Conservation (phyloP, 2,888 invertebrate genomes). For the Apamea monoglypha region DNA sequence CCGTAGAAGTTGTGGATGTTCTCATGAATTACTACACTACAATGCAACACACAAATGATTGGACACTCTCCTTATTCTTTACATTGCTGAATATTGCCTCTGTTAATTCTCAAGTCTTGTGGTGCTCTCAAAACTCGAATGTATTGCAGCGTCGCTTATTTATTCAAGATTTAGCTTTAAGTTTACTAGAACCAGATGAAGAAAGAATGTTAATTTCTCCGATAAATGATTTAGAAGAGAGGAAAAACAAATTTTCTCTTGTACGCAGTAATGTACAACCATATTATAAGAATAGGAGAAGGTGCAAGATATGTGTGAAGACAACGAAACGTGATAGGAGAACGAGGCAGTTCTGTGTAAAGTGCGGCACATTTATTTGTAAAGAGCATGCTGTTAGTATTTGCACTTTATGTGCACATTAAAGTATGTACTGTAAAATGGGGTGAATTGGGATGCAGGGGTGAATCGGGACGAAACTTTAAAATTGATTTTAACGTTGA, state of each 20-base stretch:
- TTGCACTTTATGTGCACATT: conserved; percentile 77
- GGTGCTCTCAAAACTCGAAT: conserved; percentile 76
- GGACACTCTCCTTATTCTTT: conserved; percentile 85
- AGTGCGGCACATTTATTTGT: conserved; percentile 83
- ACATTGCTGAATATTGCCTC: conserved; percentile 85
- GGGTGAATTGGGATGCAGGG: no score
- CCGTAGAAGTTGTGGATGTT: conserved; percentile 84
- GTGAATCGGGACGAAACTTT: no score
- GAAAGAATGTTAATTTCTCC: conserved; percentile 63
- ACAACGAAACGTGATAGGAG: conserved; percentile 80
- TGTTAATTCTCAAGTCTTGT: conserved; percentile 86
- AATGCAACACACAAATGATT: conserved; percentile 85
- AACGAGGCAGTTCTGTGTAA: conserved; percentile 80
- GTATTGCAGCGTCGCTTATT: conserved; percentile 79
- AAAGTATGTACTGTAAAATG: no score
- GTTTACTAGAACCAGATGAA: conserved; percentile 74
- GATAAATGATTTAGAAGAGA: conserved; percentile 57
- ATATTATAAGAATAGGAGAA: conserved; percentile 74
- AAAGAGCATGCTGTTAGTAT: conserved; percentile 81
- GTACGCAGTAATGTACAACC: conserved; percentile 32
- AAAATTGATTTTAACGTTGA: no score
- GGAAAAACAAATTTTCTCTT: conserved; percentile 56
- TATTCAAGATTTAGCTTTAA: conserved; percentile 81
- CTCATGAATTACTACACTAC: conserved; percentile 87
- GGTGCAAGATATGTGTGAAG: conserved; percentile 79